Base-by-base conservation (phyloP, 2,888 invertebrate species). In the Neoascia interrupta region DNA sequence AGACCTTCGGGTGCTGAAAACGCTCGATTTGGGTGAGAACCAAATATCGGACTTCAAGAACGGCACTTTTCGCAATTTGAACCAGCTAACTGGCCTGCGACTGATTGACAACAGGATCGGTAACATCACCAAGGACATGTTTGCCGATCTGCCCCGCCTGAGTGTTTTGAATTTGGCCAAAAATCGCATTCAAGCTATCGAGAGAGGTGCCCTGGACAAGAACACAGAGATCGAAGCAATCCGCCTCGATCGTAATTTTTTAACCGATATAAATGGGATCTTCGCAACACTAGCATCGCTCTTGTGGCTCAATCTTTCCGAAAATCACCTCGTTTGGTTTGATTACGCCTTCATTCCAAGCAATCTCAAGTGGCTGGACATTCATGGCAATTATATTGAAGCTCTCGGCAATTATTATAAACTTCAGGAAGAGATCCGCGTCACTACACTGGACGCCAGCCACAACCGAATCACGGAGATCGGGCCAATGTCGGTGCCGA, bases 311-410 rank as follows among this genome's bases (percentile, higher is more conserved):
- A 97, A 97, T 89, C 91, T 97, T 54, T 96, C 96, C 36, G 95
- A 96, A 90, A 97, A 97, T 90, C 95, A 95, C 90, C 90, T 97
- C 85, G 94, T 95, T 83, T 96, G 96, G 95, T 97, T 97, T 89
- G 97, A 97, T 89, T 97, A 96, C 87, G 96, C 96, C 58, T 95
- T 97, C 88, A 94, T 97, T 84, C 97, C 97, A 19, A 94, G 93
- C 82, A 96, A 95, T 88, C 90, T 97, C 66, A 95, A 95, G 89
- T 96, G 96, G 95, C 90, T 97, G 86, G 96, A 97, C 87, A 93
- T 97, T 85, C 96, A 96, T 87, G 94, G 95, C 56, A 97, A 97
- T 88, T 95, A 94, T 84, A 96, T 97, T 84, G 94, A 95, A 89
- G 93, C 94, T 72, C 90, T 97, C 82, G 95, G 94, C 54, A 97